phyloP scores from a whole-genome alignment of 2,888 invertebrate species.

The Parapristionchus giblindavisi region DNA sequence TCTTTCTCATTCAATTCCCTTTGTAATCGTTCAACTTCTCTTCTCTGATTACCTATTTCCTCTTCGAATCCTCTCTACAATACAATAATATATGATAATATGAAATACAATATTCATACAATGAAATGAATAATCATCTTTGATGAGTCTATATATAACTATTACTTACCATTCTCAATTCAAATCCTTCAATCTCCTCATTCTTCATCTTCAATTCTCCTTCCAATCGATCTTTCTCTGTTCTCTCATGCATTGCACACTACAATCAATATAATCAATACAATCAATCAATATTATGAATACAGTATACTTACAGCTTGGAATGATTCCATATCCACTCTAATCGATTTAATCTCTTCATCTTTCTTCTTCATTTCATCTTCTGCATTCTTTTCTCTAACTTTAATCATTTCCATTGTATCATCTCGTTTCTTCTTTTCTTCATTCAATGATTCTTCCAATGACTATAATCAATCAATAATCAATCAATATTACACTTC shows the following conservation, averaged over 20 bases:
- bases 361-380: conserved; percentile 6
- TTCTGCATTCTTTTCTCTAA: conserved; percentile 26
- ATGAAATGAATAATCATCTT: neutral
- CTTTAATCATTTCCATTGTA: conserved; percentile 3
- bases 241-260: conserved; percentile 9
- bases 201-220: conserved; percentile 22
- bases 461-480: neutral
- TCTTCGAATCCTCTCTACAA: conserved; percentile 44
- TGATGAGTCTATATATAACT: neutral
- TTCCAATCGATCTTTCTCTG: neutral
- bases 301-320: neutral
- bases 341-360: neutral
- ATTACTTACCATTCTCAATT: conserved; percentile 41
- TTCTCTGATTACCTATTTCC: conserved; percentile 43
- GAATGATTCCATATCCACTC: conserved; percentile 9
- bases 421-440: conserved; percentile 20
- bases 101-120: neutral
- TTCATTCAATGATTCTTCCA: neutral
- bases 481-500: neutral
- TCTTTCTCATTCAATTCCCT: conserved; percentile 42
- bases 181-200: conserved; percentile 25
- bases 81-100: neutral
- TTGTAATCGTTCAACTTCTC: conserved; percentile 43
- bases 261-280: neutral
- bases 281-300: neutral